These are phyloP conservation scores for Atherix ibis DNA, from an alignment of 2,888 invertebrate species.

Conservation along the genomic window DNA sequence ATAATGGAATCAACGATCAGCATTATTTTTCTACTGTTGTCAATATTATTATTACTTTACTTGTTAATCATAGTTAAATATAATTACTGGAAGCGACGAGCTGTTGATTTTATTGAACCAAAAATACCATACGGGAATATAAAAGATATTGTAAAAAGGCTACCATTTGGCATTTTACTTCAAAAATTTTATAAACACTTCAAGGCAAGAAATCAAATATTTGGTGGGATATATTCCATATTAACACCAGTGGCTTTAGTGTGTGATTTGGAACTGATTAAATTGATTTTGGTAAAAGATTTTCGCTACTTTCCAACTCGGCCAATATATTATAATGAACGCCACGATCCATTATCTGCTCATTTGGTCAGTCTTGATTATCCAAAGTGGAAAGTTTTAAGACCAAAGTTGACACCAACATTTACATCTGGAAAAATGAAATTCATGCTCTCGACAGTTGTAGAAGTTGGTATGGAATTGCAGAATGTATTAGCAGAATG, in stretches of 20 bases:
- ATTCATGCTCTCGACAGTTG: slow-evolving; percentile 22
- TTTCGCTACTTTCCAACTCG: slow-evolving; percentile 20
- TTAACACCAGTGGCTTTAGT: slow-evolving; percentile 9
- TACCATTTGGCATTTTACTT: slow-evolving; percentile 5
- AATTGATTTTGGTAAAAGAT: slow-evolving; percentile 18
- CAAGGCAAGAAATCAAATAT: slow-evolving; percentile 7
- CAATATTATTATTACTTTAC: background rate
- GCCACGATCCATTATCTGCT: slow-evolving; percentile 18
- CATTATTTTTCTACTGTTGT: too few species aligned
- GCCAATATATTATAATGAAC: slow-evolving; percentile 16
- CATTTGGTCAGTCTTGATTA: slow-evolving; percentile 20
- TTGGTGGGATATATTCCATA: slow-evolving; percentile 11
- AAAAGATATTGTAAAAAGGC: slow-evolving; percentile 3
- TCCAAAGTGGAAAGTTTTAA: slow-evolving; percentile 27
- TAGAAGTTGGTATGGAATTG: slow-evolving; percentile 14
- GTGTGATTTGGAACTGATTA: slow-evolving; percentile 17
- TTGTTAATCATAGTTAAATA: background rate
- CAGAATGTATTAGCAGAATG: slow-evolving; percentile 13
- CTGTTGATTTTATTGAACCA: slow-evolving; percentile 13
- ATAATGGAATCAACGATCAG: too few species aligned
- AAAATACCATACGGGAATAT: slow-evolving; percentile 18
- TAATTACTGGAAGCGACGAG: slow-evolving; percentile 16
- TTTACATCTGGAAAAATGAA: slow-evolving; percentile 33
- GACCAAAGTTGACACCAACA: slow-evolving; percentile 27
- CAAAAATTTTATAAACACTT: slow-evolving; percentile 8